These are phyloP conservation scores for Pangasianodon hypophthalmus DNA, from an alignment of 2,113 vertebrate genomes.

Conservation along the genomic window DNA sequence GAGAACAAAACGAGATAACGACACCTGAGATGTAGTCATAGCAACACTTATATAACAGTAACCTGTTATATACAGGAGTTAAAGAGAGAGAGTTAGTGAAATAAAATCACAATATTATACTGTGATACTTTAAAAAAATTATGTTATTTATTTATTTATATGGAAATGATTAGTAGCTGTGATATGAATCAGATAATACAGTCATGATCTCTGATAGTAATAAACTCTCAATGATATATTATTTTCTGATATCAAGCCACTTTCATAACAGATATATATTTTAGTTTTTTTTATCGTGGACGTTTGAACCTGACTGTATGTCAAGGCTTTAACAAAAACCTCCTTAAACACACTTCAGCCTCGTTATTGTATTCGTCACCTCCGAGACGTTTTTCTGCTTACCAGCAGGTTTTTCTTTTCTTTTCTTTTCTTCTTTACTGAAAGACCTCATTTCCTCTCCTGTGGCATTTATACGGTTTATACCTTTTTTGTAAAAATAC, in stretches of 20 bases:
- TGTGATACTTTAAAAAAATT: neutral
- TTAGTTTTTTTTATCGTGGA: neutral
- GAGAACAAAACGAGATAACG: neutral
- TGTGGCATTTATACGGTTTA: neutral
- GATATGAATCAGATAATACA: neutral
- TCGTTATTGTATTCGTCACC: neutral
- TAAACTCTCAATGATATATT: neutral
- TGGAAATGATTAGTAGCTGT: neutral
- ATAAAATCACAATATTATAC: neutral
- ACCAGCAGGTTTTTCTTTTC: neutral
- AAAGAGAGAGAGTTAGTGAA: neutral
- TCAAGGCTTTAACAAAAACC: neutral
- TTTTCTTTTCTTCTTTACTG: neutral
- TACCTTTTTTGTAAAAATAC: neutral
- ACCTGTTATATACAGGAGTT: neutral
- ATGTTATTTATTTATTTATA: neutral
- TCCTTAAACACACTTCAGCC: neutral
- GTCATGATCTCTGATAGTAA: neutral
- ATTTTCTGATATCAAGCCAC: neutral
- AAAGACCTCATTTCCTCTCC: neutral
- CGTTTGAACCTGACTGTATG: neutral
- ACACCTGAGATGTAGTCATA: neutral
- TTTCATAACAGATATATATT: neutral
- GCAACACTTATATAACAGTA: neutral
- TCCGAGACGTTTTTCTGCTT: neutral